phyloP scores from a whole-genome alignment of 1,140 invertebrate species.

The Zaprionus gabonicus region DNA sequence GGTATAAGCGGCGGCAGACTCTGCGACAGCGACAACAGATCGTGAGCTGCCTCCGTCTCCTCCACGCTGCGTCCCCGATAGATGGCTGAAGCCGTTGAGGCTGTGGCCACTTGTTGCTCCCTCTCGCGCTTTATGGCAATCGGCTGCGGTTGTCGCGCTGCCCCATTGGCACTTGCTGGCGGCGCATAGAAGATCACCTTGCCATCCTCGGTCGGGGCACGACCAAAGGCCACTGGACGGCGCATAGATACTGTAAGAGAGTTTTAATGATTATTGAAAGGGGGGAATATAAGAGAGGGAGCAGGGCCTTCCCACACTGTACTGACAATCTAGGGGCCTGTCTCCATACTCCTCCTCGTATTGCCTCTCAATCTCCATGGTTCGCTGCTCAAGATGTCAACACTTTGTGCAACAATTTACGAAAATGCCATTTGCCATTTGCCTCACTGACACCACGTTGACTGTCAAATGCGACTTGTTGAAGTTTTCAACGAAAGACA shows the following conservation, averaged over 20 bases:
- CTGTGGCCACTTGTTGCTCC: slow-evolving; percentile 71
- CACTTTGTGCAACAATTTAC: background rate
- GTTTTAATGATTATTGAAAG: slow-evolving; percentile 32
- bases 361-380: background rate
- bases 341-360: background rate
- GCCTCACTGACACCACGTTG: slow-evolving; percentile 1
- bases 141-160: slow-evolving; percentile 50
- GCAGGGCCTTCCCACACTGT: background rate
- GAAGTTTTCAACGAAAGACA: slow-evolving; percentile 3
- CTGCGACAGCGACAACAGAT: slow-evolving; percentile 92
- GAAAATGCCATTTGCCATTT: slow-evolving; percentile 1
- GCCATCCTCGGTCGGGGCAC: slow-evolving; percentile 72
- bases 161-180: slow-evolving; percentile 66
- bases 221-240: slow-evolving; percentile 74
- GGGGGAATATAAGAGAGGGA: background rate
- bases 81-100: slow-evolving; percentile 61
- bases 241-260: slow-evolving; percentile 64
- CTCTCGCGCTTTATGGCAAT: slow-evolving; percentile 75
- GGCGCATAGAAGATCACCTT: slow-evolving; percentile 84
- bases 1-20: slow-evolving; percentile 90
- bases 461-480: slow-evolving; percentile 17
- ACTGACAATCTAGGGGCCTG: slow-evolving; percentile 60
- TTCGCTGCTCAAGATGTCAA: background rate
- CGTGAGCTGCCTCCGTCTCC: slow-evolving; percentile 93
- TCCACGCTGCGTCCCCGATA: slow-evolving; percentile 89